Conservation (phyloP, 1,140 invertebrate species). For the Solenopsis invicta region DNA sequence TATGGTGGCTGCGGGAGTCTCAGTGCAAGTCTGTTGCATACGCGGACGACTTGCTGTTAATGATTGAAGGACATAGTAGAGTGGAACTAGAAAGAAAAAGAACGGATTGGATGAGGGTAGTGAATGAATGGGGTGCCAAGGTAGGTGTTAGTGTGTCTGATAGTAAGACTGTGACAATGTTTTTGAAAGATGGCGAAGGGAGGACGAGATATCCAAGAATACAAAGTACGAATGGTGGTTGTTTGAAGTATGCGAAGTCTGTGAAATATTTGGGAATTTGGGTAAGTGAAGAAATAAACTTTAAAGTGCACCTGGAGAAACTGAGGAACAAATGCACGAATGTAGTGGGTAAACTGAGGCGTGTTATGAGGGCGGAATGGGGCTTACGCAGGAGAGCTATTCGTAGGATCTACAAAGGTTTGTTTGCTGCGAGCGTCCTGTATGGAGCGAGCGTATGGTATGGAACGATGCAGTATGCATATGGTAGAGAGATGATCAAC, state of each 20-base stretch:
- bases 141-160: background rate
- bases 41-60: background rate
- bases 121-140: background rate
- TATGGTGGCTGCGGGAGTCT: background rate
- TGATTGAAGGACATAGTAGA: background rate
- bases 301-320: background rate
- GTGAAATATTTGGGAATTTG: background rate
- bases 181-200: background rate
- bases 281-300: background rate
- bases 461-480: background rate
- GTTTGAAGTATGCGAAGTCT: background rate
- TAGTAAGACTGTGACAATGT: background rate
- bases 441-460: background rate
- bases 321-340: background rate
- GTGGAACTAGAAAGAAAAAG: background rate
- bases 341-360: background rate
- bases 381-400: background rate
- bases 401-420: background rate
- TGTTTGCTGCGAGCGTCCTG: background rate
- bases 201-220: background rate
- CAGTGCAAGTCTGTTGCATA: background rate
- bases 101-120: background rate
- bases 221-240: too few species aligned
- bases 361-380: background rate
- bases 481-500: background rate